These are phyloP conservation scores for Ophioninae sp. DNA, from an alignment of 2,888 invertebrate species.

Conservation along the genomic window DNA sequence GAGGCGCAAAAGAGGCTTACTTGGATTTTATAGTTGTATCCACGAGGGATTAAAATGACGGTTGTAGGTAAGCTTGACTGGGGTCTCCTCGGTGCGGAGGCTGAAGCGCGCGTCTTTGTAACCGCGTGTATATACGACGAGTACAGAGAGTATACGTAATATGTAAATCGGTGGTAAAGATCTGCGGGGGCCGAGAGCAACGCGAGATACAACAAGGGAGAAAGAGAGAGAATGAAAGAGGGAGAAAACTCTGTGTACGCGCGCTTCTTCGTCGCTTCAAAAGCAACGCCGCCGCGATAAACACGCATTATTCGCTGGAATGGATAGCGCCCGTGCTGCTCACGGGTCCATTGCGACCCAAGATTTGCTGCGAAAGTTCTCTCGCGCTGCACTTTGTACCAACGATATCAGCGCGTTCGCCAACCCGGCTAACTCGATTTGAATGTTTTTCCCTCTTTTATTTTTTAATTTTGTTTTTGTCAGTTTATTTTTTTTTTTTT, in stretches of 20 bases:
- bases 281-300: conserved; percentile 77
- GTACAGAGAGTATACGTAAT: conserved; percentile 54
- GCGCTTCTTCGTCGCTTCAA: conserved; percentile 69
- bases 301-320: conserved; percentile 76
- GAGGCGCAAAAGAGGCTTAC: conserved; percentile 18
- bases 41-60: conserved; percentile 52
- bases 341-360: conserved; percentile 59
- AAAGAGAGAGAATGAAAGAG: conserved; percentile 38
- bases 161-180: conserved; percentile 59
- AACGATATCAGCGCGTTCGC: conserved; percentile 37
- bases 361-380: conserved; percentile 42
- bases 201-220: conserved; percentile 28
- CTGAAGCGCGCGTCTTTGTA: conserved; percentile 26
- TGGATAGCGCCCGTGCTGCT: conserved; percentile 66
- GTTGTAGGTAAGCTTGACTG: conserved; percentile 39
- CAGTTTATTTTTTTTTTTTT: no score
- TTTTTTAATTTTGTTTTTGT: not conserved
- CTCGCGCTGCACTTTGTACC: conserved; percentile 29
- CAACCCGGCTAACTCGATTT: conserved; percentile 38
- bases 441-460: conserved; percentile 31
- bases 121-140: conserved; percentile 24
- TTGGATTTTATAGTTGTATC: conserved; percentile 38
- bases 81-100: conserved; percentile 27
- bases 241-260: conserved; percentile 19
- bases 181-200: conserved; percentile 56